Base-by-base conservation (phyloP, 2,797 vertebrate genomes). In the Acomys russatus region DNA sequence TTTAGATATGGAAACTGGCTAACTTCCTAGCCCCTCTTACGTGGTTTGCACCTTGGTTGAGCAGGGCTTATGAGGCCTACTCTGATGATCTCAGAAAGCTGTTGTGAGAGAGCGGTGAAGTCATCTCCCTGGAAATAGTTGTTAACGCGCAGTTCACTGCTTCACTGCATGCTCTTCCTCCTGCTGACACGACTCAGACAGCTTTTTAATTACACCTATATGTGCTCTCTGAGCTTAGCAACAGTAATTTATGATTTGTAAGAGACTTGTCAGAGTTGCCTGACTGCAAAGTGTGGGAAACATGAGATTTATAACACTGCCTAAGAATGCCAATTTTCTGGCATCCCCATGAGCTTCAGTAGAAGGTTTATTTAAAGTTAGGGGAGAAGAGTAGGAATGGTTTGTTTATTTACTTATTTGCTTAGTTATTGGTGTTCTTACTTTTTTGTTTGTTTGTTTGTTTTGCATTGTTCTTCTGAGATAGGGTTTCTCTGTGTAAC, bases 61-160 rank as follows among this genome's bases (percentile, higher is more conserved):
- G 78, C 33, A n/a, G 51, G n/a, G 33, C 51, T 94, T 17, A 84
- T 59, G 30, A 49, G 76, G 71, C 71, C 86, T 84, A 12, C 33
- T 61, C 38, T 94, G 23, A 80, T 94, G 66, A 91, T 74, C 82
- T 94, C 87, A 92, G 15, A 82, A 71, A 63, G 70, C 11, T 92
- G 38, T 89, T 89, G 59, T 84, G 91, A 96, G 76, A 80, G 30
- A 91, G 11, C 83, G 90, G 70, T 77, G 95, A 95, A 88, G 71
- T 88, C 68, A 91, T 92, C 61, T 87, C 85, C 70, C 56, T 38
- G 30, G 54, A 79, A 82, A 33, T 18, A 30, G 88, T 94, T 93
- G 82, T 61, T 76, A 63, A 96, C 38, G 49, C 3, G 1, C 63
- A 68, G 54, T 56, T 88, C 56, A 86, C 1, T 10, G 35, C 8